These are phyloP conservation scores for Noctilio leporinus DNA, from an alignment of 2,113 vertebrate species.

Conservation along the genomic window DNA sequence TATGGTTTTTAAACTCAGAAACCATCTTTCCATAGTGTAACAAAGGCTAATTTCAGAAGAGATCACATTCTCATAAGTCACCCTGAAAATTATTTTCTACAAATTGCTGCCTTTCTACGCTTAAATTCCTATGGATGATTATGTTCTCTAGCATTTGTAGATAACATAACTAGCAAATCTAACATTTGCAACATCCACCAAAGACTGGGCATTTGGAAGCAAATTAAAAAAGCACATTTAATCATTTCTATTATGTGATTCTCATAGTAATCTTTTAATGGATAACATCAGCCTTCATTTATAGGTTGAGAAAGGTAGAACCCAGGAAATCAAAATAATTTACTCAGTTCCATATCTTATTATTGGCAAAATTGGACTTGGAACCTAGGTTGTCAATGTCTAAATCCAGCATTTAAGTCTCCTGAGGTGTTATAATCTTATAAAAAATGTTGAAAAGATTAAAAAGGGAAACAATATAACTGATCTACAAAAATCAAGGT, in stretches of 20 bases:
- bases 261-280: neutral
- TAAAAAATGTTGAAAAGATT: conserved; percentile 57
- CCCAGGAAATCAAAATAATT: conserved; percentile 1
- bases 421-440: conserved; percentile 67
- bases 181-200: neutral
- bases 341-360: neutral
- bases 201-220: neutral
- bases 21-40: neutral
- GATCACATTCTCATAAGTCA: neutral
- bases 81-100: neutral
- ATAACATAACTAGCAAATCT: neutral
- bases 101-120: neutral
- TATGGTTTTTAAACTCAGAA: neutral
- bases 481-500: conserved; percentile 61
- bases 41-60: conserved; percentile 3
- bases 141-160: neutral
- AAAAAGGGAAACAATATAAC: conserved; percentile 61
- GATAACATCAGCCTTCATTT: neutral
- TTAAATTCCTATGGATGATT: neutral
- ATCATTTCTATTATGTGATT: neutral
- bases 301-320: neutral
- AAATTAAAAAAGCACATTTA: neutral
- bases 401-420: conserved; percentile 33
- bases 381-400: neutral
- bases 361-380: neutral